Base-by-base conservation (phyloP, 2,797 vertebrate species). In the Serranus cabrilla region DNA sequence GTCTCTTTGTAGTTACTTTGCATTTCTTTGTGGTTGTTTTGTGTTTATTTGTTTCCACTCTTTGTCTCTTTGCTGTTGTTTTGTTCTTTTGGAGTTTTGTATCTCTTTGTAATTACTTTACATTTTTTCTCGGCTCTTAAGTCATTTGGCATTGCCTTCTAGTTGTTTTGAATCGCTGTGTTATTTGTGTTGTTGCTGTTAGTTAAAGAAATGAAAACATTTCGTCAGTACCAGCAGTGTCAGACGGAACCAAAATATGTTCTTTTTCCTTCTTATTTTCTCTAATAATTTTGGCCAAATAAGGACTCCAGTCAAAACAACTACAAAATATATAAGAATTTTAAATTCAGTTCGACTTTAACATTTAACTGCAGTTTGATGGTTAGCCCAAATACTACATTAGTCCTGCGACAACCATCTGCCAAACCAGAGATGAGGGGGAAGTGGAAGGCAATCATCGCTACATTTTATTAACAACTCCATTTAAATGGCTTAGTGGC, bases 401-500 rank as follows among this genome's bases (percentile, higher is more conserved):
- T 85, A 62, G 65, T 74, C 67, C 67, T 58, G 71, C 13, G 40
- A 83, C 78, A 76, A 76, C 86, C 86, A 87, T 87, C 90, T 89
- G 81, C 79, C 64, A 73, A 83, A 76, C 61, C 57, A 46, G 74
- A 80, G 51, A 81, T 54, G 81, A 80, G 80, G 66, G 67, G 76
- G 64, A 71, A 80, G 83, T 85, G 81, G 86, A 87, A 89, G 86
- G 86, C 90, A 93, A 93, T 91, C 89, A 90, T 84, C 10, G 55
- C 87, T 84, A 83, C 91, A 60, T 92, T 92, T 91, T 92, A 91
- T 92, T 93, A 93, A 91, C 86, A 87, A 83, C 86, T 91, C 87
- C 64, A 90, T 91, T 92, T 92, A 92, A 93, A 90, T 88, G 71
- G 81, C 87, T 90, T 87, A 85, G 86, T 81, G 86, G 87, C 78